Evolutionary conservation across 1,140 invertebrate genomes (phyloP).

Genomic region (Notospermus geniculatus): DNA sequence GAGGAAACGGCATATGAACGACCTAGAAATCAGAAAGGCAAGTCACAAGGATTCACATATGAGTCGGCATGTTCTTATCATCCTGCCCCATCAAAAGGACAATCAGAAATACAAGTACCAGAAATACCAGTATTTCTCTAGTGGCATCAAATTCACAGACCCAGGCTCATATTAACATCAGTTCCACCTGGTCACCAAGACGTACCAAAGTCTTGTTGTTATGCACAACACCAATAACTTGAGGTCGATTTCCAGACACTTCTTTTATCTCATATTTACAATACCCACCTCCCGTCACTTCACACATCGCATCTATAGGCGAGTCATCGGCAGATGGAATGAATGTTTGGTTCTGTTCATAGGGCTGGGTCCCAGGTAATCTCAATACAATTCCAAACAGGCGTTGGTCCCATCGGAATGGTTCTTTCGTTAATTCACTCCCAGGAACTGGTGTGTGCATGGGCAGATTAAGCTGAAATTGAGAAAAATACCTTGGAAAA

Average conservation of each 20-base stretch:
- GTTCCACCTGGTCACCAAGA: too few relatives aligned
- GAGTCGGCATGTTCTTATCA: too few relatives aligned
- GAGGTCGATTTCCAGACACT: too few relatives aligned
- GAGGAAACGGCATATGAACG: constrained; percentile 94
- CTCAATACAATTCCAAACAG: constrained; percentile 92
- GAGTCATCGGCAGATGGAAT: constrained; percentile 77
- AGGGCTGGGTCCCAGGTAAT: constrained; percentile 65
- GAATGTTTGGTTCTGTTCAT: constrained; percentile 36
- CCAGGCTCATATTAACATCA: too few relatives aligned
- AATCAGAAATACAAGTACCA: constrained; percentile 10
- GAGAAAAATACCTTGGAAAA: constrained; percentile 8
- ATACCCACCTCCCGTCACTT: constrained; percentile 88
- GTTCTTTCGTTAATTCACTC: constrained; percentile 94
- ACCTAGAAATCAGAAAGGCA: constrained; percentile 61
- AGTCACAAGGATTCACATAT: too few relatives aligned
- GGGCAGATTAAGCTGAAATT: constrained; percentile 79
- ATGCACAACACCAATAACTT: too few relatives aligned
- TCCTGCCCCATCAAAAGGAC: too few relatives aligned
- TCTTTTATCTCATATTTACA: too few relatives aligned
- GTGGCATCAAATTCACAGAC: too few relatives aligned
- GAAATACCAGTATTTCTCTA: too few relatives aligned
- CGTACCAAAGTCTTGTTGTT: too few relatives aligned
- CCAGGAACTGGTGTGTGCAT: constrained; percentile 92
- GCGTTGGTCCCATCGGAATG: constrained; percentile 98
- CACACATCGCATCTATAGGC: constrained; percentile 96